These are phyloP conservation scores for Pristionchus pacificus DNA, from an alignment of 1,140 invertebrate genomes.

Conservation along the genomic window DNA sequence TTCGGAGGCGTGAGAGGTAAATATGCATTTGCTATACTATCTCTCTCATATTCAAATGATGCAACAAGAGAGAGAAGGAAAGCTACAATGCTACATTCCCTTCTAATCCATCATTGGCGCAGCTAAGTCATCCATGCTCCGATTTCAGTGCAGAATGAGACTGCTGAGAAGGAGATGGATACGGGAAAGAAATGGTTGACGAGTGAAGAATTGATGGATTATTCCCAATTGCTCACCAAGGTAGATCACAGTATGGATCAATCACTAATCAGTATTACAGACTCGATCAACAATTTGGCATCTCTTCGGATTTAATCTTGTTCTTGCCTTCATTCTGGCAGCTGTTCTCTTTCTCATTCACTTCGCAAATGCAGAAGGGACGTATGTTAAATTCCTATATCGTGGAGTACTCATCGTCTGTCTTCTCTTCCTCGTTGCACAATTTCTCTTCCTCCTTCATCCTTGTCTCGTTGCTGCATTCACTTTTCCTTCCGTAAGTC, in stretches of 20 bases:
- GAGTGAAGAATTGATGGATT: slow-evolving; percentile 19
- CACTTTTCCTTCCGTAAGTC: slow-evolving; percentile 19
- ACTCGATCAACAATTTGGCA: slow-evolving; percentile 33
- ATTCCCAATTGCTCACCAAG: slow-evolving; percentile 19
- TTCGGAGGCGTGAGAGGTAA: neutral
- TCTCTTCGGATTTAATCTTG: slow-evolving; percentile 27
- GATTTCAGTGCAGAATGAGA: slow-evolving; percentile 17
- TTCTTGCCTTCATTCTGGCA: slow-evolving; percentile 21
- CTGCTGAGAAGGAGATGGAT: slow-evolving; percentile 16
- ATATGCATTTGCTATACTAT: slow-evolving; percentile 6
- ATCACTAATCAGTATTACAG: too few species aligned
- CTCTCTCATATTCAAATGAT: slow-evolving; percentile 4
- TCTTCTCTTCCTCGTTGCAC: slow-evolving; percentile 30
- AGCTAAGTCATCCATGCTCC: neutral
- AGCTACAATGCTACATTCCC: slow-evolving; percentile 2
- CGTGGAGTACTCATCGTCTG: slow-evolving; percentile 24
- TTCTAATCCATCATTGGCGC: neutral
- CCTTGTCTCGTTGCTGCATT: slow-evolving; percentile 28
- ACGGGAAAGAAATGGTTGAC: slow-evolving; percentile 24
- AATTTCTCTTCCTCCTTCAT: slow-evolving; percentile 33
- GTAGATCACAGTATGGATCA: too few species aligned
- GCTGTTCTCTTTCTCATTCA: slow-evolving; percentile 28
- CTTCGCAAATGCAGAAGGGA: slow-evolving; percentile 17
- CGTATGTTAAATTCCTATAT: slow-evolving; percentile 28
- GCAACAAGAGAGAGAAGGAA: slow-evolving; percentile 4